Evolutionary conservation across 2,113 vertebrate species (phyloP).

Genomic region (Prionailurus bengalensis): DNA sequence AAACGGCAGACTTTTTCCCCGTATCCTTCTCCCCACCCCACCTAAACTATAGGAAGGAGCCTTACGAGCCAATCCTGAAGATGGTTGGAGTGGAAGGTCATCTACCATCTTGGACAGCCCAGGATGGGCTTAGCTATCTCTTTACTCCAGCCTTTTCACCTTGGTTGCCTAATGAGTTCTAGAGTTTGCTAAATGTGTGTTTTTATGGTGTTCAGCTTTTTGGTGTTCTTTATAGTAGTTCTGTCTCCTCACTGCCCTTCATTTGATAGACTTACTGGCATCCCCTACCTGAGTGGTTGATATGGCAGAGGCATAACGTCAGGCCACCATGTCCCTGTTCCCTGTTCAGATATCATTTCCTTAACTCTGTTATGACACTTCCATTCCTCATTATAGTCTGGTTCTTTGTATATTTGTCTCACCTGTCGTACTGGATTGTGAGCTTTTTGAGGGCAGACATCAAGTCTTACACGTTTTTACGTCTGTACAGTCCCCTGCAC

Average conservation of each 20-base stretch:
- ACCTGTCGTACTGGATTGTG: not conserved
- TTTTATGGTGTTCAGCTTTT: not conserved
- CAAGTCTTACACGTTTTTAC: not conserved
- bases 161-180: not conserved
- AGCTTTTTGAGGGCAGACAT: not conserved
- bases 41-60: not conserved
- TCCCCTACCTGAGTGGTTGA: not conserved
- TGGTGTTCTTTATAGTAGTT: not conserved
- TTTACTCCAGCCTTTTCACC: not conserved
- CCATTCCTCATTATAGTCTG: not conserved
- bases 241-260: constrained; percentile 2
- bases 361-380: not conserved
- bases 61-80: not conserved
- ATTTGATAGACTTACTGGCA: not conserved
- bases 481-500: not conserved
- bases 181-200: not conserved
- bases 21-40: not conserved
- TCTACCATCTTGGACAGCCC: not conserved
- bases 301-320: not conserved
- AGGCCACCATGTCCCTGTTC: not conserved
- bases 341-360: not conserved
- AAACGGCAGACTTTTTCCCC: not conserved
- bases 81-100: not conserved
- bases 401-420: not conserved
- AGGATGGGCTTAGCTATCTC: not conserved